These are phyloP conservation scores for Luidia sarsii DNA, from an alignment of 53 echinoderm and acorn worm species.

Conservation along the genomic window DNA sequence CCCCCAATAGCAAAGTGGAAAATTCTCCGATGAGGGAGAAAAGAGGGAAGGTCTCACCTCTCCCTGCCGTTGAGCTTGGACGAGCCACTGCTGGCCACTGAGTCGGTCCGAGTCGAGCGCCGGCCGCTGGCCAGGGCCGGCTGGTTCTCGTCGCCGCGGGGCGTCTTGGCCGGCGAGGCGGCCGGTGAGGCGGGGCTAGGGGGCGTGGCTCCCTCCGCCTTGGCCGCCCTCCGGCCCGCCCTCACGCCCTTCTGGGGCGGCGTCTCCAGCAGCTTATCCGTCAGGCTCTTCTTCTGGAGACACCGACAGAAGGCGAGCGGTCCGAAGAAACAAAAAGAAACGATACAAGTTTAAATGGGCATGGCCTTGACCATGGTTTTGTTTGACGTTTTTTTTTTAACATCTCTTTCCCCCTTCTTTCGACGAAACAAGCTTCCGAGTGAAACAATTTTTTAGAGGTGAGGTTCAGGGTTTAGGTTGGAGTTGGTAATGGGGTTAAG, in stretches of 20 bases:
- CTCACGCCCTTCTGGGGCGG: conserved; percentile 45
- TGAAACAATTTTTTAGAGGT: too few relatives aligned
- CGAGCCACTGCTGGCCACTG: background rate
- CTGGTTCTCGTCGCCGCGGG: conserved; percentile 31
- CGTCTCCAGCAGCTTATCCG: conserved; percentile 52
- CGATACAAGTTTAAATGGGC: too few relatives aligned
- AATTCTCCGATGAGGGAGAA: too few relatives aligned
- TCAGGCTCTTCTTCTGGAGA: conserved; percentile 53
- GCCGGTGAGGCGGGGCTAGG: conserved; percentile 38
- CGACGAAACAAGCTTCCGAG: too few relatives aligned
- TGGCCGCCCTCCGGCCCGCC: conserved; percentile 31
- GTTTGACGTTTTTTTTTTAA: too few relatives aligned
- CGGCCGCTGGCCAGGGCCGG: background rate
- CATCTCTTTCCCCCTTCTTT: too few relatives aligned
- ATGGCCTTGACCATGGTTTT: too few relatives aligned
- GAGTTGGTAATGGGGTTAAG: too few relatives aligned
- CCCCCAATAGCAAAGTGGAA: too few relatives aligned
- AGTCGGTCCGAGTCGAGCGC: conserved; percentile 24
- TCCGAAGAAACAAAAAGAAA: too few relatives aligned
- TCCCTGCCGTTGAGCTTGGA: conserved; percentile 4
- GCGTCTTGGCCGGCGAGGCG: conserved; percentile 13
- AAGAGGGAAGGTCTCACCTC: too few relatives aligned
- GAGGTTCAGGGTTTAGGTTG: too few relatives aligned
- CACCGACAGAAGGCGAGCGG: background rate
- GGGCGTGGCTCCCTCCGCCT: conserved; percentile 9